A percentile compares a stretch with the other conserved stretches of the same genome.
Evolutionary conservation across 2,113 vertebrate species (phyloP).

Genomic region (Morphnarchus princeps): DNA sequence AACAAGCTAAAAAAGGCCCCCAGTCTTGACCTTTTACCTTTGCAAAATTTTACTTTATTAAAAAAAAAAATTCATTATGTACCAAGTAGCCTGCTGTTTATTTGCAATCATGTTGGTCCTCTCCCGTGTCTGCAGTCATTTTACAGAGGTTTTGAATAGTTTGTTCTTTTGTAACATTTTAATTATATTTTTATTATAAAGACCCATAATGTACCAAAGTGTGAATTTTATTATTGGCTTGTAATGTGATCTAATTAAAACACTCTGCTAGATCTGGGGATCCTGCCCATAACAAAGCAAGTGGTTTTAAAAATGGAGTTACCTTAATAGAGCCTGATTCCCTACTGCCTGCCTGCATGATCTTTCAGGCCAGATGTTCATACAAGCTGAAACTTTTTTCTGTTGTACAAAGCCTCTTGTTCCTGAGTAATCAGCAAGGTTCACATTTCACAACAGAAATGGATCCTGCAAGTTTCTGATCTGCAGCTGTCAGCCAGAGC

Average conservation of each 20-base stretch:
- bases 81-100: background rate
- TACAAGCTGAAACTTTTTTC: background rate
- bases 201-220: background rate
- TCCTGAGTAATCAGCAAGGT: background rate
- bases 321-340: background rate
- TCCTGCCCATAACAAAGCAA: background rate
- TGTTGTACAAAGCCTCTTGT: background rate
- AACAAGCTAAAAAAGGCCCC: background rate
- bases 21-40: background rate
- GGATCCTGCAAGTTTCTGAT: background rate
- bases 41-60: background rate
- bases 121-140: background rate
- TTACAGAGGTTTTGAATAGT: background rate
- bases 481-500: background rate
- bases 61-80: background rate
- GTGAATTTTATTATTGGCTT: conserved; percentile 8
- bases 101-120: background rate
- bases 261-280: background rate
- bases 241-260: conserved; percentile 10
- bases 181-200: too few relatives aligned
- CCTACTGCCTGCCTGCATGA: background rate
- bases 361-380: background rate
- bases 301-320: background rate
- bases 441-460: background rate
- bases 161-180: conserved; percentile 19